phyloP scores from a whole-genome alignment of 2,797 vertebrate genomes.

The Coregonus sp. region DNA sequence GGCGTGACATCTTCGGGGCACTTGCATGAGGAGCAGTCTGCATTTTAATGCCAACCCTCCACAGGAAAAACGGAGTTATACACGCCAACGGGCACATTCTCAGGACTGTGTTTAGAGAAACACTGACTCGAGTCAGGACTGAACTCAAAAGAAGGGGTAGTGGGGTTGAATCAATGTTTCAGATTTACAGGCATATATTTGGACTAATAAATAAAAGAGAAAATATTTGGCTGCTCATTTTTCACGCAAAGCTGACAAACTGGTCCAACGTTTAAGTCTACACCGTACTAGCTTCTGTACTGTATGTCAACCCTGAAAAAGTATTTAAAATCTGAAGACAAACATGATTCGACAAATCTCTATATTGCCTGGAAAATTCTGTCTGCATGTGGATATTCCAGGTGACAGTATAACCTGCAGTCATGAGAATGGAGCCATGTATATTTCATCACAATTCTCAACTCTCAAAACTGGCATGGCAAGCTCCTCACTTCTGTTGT shows the following conservation, averaged over 20 bases:
- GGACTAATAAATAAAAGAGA: no score
- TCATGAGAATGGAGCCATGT: neutral
- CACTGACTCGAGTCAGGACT: slow-evolving; percentile 16
- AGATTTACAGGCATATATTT: neutral
- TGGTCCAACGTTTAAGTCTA: neutral
- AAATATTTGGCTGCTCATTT: neutral
- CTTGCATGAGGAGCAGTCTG: slow-evolving; percentile 60
- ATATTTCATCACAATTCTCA: slow-evolving; percentile 6
- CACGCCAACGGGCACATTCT: slow-evolving; percentile 53
- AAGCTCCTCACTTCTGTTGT: neutral
- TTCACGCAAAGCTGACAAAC: neutral
- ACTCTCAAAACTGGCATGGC: neutral
- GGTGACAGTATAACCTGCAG: neutral
- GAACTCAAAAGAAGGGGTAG: slow-evolving; percentile 8
- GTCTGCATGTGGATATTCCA: neutral
- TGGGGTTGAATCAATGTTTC: neutral
- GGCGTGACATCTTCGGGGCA: slow-evolving; percentile 74
- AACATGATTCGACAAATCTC: neutral
- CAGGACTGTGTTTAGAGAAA: slow-evolving; percentile 46
- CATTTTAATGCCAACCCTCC: slow-evolving; percentile 67
- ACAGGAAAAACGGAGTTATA: slow-evolving; percentile 64
- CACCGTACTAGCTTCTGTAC: neutral
- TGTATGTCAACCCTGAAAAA: neutral
- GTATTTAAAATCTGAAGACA: neutral
- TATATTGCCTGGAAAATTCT: neutral